Evolutionary conservation across 2,797 vertebrate species (phyloP).

Genomic region (Peromyscus aztecus): DNA sequence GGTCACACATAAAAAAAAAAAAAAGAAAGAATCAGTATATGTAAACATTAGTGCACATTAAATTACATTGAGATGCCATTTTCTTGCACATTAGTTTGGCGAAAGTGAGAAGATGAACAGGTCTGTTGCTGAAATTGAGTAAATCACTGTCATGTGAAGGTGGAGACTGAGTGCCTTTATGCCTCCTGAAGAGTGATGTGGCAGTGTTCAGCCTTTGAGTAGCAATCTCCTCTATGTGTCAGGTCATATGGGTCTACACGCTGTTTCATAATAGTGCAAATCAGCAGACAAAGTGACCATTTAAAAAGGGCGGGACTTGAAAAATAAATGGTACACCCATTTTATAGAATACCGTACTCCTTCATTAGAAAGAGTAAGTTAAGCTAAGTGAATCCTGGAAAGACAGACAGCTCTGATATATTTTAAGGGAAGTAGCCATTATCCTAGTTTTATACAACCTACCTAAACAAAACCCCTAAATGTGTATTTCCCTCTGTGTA

Average conservation of each 20-base stretch:
- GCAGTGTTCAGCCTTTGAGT: neutral
- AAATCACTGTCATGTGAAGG: neutral
- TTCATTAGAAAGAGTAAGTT: neutral
- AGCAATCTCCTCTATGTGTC: neutral
- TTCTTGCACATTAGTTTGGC: neutral
- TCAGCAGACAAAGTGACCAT: neutral
- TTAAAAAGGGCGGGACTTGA: neutral
- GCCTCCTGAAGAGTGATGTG: neutral
- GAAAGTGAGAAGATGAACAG: conserved; percentile 13
- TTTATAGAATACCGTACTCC: neutral
- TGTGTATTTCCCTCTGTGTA: neutral
- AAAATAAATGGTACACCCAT: neutral
- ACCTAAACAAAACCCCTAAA: neutral
- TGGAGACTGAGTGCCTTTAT: neutral
- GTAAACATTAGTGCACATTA: neutral
- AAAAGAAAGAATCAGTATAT: neutral
- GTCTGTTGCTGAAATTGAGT: neutral
- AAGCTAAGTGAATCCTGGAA: neutral
- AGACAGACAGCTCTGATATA: neutral
- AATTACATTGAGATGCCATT: neutral
- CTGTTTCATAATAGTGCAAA: neutral
- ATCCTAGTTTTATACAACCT: neutral
- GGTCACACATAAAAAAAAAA: neutral
- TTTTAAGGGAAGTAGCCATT: neutral
- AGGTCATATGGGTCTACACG: neutral